These are phyloP conservation scores for Echeneis naucrates DNA, from an alignment of 2,797 vertebrate species.

Conservation along the genomic window DNA sequence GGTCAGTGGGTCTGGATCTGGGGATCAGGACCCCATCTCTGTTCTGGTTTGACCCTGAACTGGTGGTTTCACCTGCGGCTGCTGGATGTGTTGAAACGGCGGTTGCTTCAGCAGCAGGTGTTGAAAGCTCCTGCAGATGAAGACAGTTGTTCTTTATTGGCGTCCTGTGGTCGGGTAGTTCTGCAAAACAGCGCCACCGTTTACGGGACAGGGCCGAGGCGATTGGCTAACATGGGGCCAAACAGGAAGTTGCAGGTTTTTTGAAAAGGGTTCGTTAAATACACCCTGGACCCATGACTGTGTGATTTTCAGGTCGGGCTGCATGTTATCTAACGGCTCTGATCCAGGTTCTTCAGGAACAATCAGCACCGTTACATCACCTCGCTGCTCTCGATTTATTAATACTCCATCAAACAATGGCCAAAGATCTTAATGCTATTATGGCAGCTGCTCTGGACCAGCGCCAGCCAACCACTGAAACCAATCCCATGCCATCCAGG, in stretches of 20 bases:
- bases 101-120: slow-evolving; percentile 62
- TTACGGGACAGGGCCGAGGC: slow-evolving; percentile 55
- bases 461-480: slow-evolving; percentile 27
- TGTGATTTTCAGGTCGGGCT: slow-evolving; percentile 1
- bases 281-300: background rate
- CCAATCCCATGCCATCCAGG: slow-evolving; percentile 2
- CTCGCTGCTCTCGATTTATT: slow-evolving; percentile 18
- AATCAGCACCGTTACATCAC: slow-evolving; percentile 30
- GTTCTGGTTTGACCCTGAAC: background rate
- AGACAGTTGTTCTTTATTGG: slow-evolving; percentile 60
- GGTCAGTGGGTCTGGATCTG: background rate
- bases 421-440: slow-evolving; percentile 71
- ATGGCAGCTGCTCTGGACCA: slow-evolving; percentile 17
- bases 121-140: slow-evolving; percentile 63
- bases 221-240: slow-evolving; percentile 44
- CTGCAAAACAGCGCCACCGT: slow-evolving; percentile 65
- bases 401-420: slow-evolving; percentile 51
- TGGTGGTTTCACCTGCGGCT: slow-evolving; percentile 32
- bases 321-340: slow-evolving; percentile 49
- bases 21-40: background rate
- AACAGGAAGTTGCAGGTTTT: slow-evolving; percentile 60
- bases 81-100: slow-evolving; percentile 55
- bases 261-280: slow-evolving; percentile 35
- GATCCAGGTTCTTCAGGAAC: slow-evolving; percentile 7
- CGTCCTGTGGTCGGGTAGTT: slow-evolving; percentile 75